Percentiles rank a stretch among this genome's conserved stretches.
Evolutionary conservation across 2,113 vertebrate species (phyloP).

Genomic region (Pteropus alecto): DNA sequence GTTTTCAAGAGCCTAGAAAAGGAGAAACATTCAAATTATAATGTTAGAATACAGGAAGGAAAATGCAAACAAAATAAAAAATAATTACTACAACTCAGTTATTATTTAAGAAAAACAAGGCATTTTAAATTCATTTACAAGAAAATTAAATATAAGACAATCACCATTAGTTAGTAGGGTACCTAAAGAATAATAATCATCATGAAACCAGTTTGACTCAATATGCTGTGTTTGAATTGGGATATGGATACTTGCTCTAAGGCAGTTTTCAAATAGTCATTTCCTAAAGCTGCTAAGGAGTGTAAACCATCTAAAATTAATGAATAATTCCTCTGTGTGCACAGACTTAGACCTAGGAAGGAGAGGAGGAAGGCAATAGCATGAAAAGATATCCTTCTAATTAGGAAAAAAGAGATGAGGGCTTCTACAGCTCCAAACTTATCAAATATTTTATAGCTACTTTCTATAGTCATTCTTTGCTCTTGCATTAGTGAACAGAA

Average conservation of each 20-base stretch:
- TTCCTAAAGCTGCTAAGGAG: neutral
- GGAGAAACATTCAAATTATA: constrained; percentile 28
- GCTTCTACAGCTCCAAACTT: neutral
- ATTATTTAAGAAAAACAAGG: neutral
- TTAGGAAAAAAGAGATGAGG: neutral
- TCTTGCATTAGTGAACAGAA: neutral
- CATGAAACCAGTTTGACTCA: neutral
- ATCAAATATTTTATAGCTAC: neutral
- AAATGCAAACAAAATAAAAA: constrained; percentile 18
- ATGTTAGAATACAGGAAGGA: neutral
- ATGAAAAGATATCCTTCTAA: neutral
- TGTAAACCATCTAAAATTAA: neutral
- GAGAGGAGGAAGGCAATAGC: neutral
- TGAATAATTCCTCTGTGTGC: neutral
- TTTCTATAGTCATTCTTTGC: neutral
- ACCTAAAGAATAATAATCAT: neutral
- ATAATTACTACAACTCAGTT: neutral
- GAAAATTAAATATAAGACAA: constrained; percentile 15
- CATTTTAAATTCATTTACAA: neutral
- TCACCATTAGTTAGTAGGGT: neutral
- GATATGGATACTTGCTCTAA: neutral
- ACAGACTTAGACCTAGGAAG: neutral
- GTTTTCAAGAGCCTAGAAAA: constrained; percentile 91
- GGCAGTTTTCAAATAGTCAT: constrained; percentile 11
- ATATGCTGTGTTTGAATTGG: neutral